Evolutionary conservation across 2,113 vertebrate species (phyloP).

Genomic region (Ciconia stormi): DNA sequence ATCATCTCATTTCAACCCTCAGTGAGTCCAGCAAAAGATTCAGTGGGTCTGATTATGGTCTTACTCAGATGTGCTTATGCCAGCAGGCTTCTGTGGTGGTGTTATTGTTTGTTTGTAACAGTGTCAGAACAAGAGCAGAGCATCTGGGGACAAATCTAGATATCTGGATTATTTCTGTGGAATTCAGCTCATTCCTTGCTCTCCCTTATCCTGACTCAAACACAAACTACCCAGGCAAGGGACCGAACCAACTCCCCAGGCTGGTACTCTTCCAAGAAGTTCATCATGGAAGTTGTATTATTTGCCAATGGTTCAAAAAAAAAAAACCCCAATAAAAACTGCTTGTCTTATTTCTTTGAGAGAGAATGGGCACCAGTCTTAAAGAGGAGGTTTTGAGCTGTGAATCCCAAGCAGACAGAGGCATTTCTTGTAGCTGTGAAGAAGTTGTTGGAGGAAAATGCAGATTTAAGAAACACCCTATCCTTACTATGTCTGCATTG

Average conservation of each 20-base stretch:
- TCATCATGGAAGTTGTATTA: background rate
- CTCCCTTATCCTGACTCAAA: background rate
- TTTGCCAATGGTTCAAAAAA: background rate
- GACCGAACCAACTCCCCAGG: background rate
- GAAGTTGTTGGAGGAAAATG: background rate
- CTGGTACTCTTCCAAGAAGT: background rate
- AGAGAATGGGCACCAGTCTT: rapidly evolving
- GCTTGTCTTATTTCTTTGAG: background rate
- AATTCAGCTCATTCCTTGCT: background rate
- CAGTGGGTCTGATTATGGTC: background rate
- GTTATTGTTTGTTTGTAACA: background rate
- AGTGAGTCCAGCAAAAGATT: background rate
- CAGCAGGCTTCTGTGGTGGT: background rate
- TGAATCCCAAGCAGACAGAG: background rate
- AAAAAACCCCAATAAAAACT: background rate
- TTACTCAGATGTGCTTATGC: background rate
- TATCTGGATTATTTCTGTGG: background rate
- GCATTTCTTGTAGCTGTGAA: background rate
- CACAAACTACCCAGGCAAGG: background rate
- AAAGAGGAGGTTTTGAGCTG: background rate
- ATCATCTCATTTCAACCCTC: background rate
- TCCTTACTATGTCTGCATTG: background rate
- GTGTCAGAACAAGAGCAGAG: background rate
- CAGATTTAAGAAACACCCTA: background rate
- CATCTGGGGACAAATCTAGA: background rate